A percentile compares a stretch with the other conserved stretches of the same genome.
These are phyloP conservation scores for Indicator maculatus DNA, from an alignment of 2,113 vertebrate genomes.

Conservation along the genomic window DNA sequence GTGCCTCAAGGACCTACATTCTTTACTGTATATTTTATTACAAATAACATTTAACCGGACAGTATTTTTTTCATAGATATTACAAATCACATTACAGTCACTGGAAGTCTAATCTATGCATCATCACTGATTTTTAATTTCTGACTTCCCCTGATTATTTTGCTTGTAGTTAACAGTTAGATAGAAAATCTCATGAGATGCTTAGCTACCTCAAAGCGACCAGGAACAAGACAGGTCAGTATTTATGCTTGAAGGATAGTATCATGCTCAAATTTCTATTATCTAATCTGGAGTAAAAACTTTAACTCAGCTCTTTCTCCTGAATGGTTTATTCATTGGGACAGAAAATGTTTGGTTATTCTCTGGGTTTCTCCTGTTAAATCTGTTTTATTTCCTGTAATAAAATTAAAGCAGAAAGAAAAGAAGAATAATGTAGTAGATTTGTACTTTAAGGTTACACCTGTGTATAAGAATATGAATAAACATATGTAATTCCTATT, in stretches of 20 bases:
- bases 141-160: not conserved
- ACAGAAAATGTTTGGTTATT: not conserved
- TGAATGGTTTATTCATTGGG: not conserved
- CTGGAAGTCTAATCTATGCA: not conserved
- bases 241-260: not conserved
- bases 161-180: not conserved
- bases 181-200: not conserved
- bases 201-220: not conserved
- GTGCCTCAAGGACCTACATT: not conserved
- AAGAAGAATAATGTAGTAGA: not conserved
- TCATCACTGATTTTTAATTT: not conserved
- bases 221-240: not conserved
- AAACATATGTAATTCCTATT: not conserved
- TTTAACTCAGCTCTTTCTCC: not conserved
- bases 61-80: not conserved
- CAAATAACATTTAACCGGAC: not conserved
- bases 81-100: not conserved
- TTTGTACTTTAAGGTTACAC: not conserved
- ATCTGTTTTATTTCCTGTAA: not conserved
- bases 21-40: not conserved
- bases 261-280: not conserved
- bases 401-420: not conserved
- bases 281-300: not conserved
- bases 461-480: not conserved
- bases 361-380: not conserved